Conservation (phyloP, 2,113 vertebrate genomes). For the Erinaceus europaeus region DNA sequence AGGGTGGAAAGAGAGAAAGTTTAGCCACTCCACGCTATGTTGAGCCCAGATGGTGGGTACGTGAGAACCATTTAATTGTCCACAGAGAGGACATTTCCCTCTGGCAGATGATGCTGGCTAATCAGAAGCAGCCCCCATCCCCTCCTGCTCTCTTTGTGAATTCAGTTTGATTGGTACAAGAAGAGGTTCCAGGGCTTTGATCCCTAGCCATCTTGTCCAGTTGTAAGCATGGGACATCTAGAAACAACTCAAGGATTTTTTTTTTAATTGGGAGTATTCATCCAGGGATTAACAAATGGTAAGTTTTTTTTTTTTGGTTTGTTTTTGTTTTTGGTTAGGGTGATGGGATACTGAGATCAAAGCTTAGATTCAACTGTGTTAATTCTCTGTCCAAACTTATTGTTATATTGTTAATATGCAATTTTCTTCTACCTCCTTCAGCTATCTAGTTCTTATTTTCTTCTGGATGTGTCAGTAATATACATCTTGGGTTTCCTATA, state of each 20-base stretch:
- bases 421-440: neutral
- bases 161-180: neutral
- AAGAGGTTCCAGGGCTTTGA: conserved; percentile 23
- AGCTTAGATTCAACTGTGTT: neutral
- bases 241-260: neutral
- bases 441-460: neutral
- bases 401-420: too few relatives aligned
- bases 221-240: neutral
- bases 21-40: neutral
- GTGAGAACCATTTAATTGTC: conserved; percentile 57
- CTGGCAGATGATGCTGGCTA: conserved; percentile 49
- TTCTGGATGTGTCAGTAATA: neutral
- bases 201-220: neutral
- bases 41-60: conserved; percentile 49
- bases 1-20: neutral
- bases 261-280: neutral
- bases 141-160: neutral
- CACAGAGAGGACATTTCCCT: conserved; percentile 40
- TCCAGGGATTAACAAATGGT: too few relatives aligned
- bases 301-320: neutral
- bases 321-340: neutral
- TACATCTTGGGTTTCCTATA: neutral
- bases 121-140: conserved; percentile 60
- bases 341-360: neutral
- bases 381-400: neutral